Base-by-base conservation (phyloP, 2,113 vertebrate species). In the Pachycephala philippinensis region DNA sequence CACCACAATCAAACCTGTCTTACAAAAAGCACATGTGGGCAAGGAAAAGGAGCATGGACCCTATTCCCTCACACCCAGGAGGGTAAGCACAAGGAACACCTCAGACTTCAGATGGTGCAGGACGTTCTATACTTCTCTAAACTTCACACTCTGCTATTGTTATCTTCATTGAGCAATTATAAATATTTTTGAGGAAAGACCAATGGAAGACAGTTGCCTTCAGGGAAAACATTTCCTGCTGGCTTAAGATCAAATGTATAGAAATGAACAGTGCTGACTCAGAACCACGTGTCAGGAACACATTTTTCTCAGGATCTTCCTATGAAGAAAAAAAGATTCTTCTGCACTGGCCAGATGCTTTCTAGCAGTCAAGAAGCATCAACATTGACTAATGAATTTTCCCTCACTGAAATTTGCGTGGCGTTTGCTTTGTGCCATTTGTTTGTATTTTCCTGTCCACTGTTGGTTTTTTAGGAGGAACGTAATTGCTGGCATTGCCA, bases 391-490 rank as follows among this genome's bases (percentile, higher is more conserved):
- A 16, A 54, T 23, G 11, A 69, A 6, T 42, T 64, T 60, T 37
- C 53, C 39, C 71, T 95, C 88, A 42, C 54, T 97, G 97, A 61
- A 95, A 93, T 93, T 85, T 97, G 20, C 4, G 27, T 0, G 86
- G 33, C 0, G 35, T 70, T 71, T 93, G 97, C 80, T 97, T 98
- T 0, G 27, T 53, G 49, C 96, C 96, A 7, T 94, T 98, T 16
- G 96, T 52, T 90, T 95, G 97, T 50, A 92, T 87, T 88, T 97
- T 97, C 69, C 64, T 94, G 56, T 96, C 97, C 12, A 9, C 80
- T 39, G 90, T 2, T 71, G 93, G 19, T 26, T 97, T 98, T 28
- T 95, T 91, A 59, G 96, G 50, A 27, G 86, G 86, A 21, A 72
- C 84, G 0, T 66, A 92, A 93, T 19, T 93, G 54, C 47, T 78